Conservation (phyloP, 2,113 vertebrate genomes). For the Peromyscus polionotus region DNA sequence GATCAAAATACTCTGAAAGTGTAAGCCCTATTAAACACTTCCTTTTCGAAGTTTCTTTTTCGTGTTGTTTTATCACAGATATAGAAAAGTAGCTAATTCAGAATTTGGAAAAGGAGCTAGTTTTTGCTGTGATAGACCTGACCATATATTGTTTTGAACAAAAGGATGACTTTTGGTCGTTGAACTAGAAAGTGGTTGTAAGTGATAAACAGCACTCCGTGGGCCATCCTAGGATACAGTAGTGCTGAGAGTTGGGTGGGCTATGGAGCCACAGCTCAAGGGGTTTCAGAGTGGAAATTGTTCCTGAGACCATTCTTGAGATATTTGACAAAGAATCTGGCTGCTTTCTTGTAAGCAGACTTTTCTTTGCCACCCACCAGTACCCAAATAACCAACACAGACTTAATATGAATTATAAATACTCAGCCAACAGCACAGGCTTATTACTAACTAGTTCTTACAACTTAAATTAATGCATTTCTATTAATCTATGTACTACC, state of each 20-base stretch:
- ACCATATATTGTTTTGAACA: not conserved
- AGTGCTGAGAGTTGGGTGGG: not conserved
- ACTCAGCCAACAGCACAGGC: rapidly evolving
- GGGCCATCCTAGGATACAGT: not conserved
- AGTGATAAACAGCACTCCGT: not conserved
- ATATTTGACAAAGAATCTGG: not conserved
- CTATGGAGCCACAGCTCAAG: not conserved
- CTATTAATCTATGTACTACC: not conserved
- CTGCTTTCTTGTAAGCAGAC: not conserved
- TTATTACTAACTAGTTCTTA: not conserved
- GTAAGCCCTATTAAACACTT: not conserved
- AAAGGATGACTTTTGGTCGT: not conserved
- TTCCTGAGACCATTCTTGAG: not conserved
- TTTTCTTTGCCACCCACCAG: not conserved
- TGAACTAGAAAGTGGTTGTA: not conserved
- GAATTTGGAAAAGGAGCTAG: not conserved
- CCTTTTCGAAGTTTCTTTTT: not conserved
- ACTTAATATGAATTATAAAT: not conserved
- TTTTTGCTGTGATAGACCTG: not conserved
- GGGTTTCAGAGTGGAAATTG: not conserved
- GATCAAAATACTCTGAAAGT: not conserved
- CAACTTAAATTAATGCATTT: not conserved
- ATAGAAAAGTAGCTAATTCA: not conserved
- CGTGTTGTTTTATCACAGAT: not conserved
- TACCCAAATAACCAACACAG: not conserved